A percentile compares a stretch with the other conserved stretches of the same genome.
phyloP scores from a whole-genome alignment of 2,888 invertebrate species.

The Habrosyne pyritoides region DNA sequence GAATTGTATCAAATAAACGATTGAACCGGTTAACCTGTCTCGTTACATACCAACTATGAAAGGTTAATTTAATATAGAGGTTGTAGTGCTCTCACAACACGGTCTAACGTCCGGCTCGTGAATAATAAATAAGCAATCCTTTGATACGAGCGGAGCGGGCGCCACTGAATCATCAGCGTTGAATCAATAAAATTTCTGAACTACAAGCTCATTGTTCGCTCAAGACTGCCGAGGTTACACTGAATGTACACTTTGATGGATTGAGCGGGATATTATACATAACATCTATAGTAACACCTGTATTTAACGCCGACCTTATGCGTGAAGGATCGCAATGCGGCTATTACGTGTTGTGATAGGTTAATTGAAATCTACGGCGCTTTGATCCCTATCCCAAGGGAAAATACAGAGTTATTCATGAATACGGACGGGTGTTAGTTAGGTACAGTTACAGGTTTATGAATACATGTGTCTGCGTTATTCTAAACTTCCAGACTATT shows the following conservation, averaged over 20 bases:
- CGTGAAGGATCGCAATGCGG: slow-evolving; percentile 7
- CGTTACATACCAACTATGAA: slow-evolving; percentile 31
- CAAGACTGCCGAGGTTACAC: not conserved
- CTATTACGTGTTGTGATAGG: slow-evolving; percentile 31
- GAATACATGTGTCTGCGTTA: not conserved
- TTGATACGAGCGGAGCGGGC: slow-evolving; percentile 18
- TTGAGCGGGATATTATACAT: slow-evolving; percentile 12
- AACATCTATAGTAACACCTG: not conserved
- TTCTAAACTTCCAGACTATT: slow-evolving; percentile 6
- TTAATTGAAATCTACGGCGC: slow-evolving; percentile 24
- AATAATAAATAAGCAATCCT: slow-evolving; percentile 36
- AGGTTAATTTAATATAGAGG: slow-evolving; percentile 30
- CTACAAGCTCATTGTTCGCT: slow-evolving; percentile 21
- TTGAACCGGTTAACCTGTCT: slow-evolving; percentile 36
- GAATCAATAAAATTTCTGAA: slow-evolving; percentile 26
- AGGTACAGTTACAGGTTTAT: not conserved
- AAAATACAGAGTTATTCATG: not conserved
- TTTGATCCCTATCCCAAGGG: slow-evolving; percentile 4
- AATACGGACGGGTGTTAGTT: not conserved
- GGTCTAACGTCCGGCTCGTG: slow-evolving; percentile 20
- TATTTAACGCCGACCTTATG: not conserved
- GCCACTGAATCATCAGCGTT: slow-evolving; percentile 23
- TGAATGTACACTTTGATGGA: slow-evolving; percentile 21
- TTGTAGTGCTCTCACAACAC: slow-evolving; percentile 19
- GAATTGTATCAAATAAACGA: slow-evolving; percentile 29